phyloP scores from a whole-genome alignment of 2,888 invertebrate genomes.

The Machimus rusticus region DNA sequence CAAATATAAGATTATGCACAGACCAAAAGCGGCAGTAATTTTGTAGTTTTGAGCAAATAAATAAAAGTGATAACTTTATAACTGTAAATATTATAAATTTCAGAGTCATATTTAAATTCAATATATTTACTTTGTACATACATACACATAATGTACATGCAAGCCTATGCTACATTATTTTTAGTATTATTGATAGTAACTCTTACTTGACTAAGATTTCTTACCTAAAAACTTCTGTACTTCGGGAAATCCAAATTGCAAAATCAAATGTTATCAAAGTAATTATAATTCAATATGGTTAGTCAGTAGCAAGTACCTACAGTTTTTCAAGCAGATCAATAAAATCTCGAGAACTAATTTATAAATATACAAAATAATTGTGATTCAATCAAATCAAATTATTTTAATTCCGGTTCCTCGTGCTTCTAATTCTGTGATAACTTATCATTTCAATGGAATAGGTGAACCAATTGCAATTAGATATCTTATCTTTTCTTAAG shows the following conservation, averaged over 20 bases:
- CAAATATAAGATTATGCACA: too few relatives aligned
- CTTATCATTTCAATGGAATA: not conserved
- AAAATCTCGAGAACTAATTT: not conserved
- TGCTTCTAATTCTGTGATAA: not conserved
- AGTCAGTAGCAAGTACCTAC: not conserved
- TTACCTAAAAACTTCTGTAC: not conserved
- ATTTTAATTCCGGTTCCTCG: not conserved
- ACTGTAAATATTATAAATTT: too few relatives aligned
- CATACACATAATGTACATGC: too few relatives aligned
- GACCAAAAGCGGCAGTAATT: too few relatives aligned
- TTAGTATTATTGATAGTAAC: not conserved
- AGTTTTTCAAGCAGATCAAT: not conserved
- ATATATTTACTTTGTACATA: too few relatives aligned
- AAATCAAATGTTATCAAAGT: too few relatives aligned
- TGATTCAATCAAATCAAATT: not conserved
- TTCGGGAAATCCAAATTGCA: not conserved
- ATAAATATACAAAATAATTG: not conserved
- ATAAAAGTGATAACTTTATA: too few relatives aligned
- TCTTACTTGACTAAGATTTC: not conserved
- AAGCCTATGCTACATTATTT: too few relatives aligned
- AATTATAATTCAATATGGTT: not conserved
- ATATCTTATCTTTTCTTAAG: not conserved
- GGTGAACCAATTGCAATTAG: not conserved
- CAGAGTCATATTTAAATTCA: too few relatives aligned
- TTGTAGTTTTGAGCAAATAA: too few relatives aligned